Evolutionary conservation across 2,888 invertebrate genomes (phyloP).

Genomic region (Drepanosiphum platanoidis): DNA sequence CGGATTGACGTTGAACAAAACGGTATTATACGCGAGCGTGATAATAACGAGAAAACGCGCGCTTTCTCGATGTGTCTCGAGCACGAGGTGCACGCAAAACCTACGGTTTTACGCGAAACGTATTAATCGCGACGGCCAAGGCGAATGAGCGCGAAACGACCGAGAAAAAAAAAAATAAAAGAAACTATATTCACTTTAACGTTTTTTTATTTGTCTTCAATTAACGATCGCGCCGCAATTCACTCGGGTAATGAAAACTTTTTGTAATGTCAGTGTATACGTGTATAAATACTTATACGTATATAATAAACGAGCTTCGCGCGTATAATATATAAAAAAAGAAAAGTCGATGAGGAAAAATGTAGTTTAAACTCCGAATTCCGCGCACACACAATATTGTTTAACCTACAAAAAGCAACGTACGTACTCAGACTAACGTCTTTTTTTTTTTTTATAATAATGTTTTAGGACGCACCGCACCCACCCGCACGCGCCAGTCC

Average conservation of each 20-base stretch:
- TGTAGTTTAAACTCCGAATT: constrained; percentile 6
- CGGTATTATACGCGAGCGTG: too few species aligned
- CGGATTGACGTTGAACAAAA: too few species aligned
- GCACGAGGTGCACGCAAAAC: neutral
- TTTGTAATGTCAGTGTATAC: neutral
- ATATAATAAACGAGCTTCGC: neutral
- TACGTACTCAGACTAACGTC: neutral
- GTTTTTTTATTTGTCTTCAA: constrained; percentile 37
- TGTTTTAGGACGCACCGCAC: neutral
- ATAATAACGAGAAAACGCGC: too few species aligned
- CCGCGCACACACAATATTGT: neutral
- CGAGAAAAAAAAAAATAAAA: neutral
- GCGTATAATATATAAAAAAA: too few species aligned
- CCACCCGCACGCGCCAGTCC: neutral
- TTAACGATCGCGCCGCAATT: neutral
- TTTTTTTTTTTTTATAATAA: constrained; percentile 16
- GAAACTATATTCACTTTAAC: neutral
- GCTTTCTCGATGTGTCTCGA: neutral
- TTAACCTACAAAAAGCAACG: constrained; percentile 7
- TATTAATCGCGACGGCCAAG: neutral
- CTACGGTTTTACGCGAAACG: neutral
- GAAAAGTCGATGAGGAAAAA: neutral
- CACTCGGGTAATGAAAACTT: constrained; percentile 17
- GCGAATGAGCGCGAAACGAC: neutral
- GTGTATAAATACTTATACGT: too few species aligned